These are phyloP conservation scores for Leucoraja ocellata DNA, from an alignment of 2,797 vertebrate genomes.

Conservation along the genomic window DNA sequence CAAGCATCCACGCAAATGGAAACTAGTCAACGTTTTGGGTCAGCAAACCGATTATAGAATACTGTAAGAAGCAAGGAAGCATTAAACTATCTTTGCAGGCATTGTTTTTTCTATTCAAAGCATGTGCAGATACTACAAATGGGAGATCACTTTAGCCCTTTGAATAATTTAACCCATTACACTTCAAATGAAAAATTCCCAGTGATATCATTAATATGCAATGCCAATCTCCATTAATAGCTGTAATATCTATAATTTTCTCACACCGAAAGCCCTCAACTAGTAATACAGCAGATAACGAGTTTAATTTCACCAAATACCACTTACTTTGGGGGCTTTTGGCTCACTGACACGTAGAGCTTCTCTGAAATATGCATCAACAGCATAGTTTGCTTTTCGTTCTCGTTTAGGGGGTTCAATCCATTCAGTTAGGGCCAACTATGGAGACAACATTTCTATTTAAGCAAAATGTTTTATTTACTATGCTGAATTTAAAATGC, in stretches of 20 bases:
- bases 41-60: neutral
- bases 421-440: conserved; percentile 96
- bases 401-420: conserved; percentile 97
- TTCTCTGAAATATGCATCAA: conserved; percentile 96
- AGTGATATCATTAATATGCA: neutral
- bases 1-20: too few relatives aligned
- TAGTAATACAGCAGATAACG: neutral
- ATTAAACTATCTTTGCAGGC: neutral
- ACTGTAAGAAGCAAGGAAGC: neutral
- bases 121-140: neutral
- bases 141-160: neutral
- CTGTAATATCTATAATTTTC: neutral
- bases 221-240: neutral
- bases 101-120: neutral
- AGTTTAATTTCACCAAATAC: neutral
- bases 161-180: neutral
- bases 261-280: neutral
- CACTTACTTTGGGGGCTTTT: conserved; percentile 88
- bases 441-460: conserved; percentile 38
- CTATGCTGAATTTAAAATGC: neutral
- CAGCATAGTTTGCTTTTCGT: conserved; percentile 96
- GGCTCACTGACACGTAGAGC: conserved; percentile 95
- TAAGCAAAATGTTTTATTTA: neutral
- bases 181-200: neutral
- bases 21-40: too few relatives aligned